These are phyloP conservation scores for Zhuqinia jingwanae DNA, from an alignment of 2,888 invertebrate genomes.

Conservation along the genomic window DNA sequence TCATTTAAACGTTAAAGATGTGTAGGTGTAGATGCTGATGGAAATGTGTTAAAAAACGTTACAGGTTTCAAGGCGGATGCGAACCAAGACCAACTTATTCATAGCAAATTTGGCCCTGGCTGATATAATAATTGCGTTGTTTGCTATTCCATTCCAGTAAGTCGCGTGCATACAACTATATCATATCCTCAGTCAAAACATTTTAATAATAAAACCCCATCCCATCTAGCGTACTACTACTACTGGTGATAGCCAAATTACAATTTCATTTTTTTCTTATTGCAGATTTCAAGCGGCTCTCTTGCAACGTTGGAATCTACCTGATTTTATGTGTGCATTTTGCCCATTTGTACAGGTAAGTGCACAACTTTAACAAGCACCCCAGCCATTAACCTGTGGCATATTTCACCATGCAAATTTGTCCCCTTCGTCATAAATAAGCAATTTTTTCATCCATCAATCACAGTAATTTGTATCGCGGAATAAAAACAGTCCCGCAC, in stretches of 20 bases:
- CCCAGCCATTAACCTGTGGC: no score
- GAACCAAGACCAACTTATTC: conserved; percentile 87
- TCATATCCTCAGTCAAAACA: not conserved
- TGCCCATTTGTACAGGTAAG: conserved; percentile 92
- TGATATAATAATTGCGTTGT: conserved; percentile 92
- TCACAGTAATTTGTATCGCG: no score
- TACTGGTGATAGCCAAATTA: not conserved
- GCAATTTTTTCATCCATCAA: no score
- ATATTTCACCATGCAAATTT: no score
- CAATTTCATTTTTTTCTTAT: not conserved
- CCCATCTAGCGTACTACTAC: not conserved
- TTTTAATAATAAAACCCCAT: not conserved
- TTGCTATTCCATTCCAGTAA: conserved; percentile 90
- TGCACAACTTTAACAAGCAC: not conserved
- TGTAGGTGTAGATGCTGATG: no score
- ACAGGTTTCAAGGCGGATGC: conserved; percentile 77
- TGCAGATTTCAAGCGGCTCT: conserved; percentile 90
- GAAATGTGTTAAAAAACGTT: no score
- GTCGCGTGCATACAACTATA: conserved; percentile 14
- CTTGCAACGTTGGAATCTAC: conserved; percentile 92
- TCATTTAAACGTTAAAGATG: no score
- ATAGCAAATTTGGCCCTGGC: conserved; percentile 91
- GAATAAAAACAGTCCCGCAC: no score
- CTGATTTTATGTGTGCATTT: conserved; percentile 92
- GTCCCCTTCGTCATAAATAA: no score